Percentiles rank a stretch among this genome's conserved stretches.
Evolutionary conservation across 2,797 vertebrate genomes (phyloP).

Genomic region (Galago senegalensis): DNA sequence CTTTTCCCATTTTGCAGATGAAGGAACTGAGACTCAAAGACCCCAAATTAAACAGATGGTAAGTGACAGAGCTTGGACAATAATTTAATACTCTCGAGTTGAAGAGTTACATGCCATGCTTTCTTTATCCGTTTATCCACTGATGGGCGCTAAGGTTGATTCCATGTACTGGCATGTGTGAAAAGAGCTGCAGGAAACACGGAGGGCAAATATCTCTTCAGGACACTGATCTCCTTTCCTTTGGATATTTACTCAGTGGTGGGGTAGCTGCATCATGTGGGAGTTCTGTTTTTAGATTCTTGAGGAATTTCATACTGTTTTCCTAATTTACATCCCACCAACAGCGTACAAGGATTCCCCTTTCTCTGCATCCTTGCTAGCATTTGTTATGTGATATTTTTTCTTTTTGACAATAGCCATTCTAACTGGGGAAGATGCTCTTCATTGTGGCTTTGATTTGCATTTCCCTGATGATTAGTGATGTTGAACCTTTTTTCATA

Average conservation of each 20-base stretch:
- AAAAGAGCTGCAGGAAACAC: background rate
- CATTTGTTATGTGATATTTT: background rate
- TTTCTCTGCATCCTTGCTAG: background rate
- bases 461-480: background rate
- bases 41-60: background rate
- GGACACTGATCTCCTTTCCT: background rate
- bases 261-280: background rate
- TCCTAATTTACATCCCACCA: background rate
- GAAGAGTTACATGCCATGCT: background rate
- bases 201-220: background rate
- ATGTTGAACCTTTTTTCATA: background rate
- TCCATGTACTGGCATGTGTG: background rate
- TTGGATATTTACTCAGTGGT: fast-evolving
- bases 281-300: background rate
- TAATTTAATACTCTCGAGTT: background rate
- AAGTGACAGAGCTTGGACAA: background rate
- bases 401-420: background rate
- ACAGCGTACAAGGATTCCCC: background rate
- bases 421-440: background rate
- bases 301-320: background rate
- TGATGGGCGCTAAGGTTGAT: background rate
- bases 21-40: background rate
- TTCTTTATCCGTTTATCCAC: background rate
- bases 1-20: background rate
- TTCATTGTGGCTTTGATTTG: background rate